A percentile compares a stretch with the other conserved stretches of the same genome.
These are phyloP conservation scores for Sisor rabdophorus DNA, from an alignment of 2,113 vertebrate species.

Conservation along the genomic window DNA sequence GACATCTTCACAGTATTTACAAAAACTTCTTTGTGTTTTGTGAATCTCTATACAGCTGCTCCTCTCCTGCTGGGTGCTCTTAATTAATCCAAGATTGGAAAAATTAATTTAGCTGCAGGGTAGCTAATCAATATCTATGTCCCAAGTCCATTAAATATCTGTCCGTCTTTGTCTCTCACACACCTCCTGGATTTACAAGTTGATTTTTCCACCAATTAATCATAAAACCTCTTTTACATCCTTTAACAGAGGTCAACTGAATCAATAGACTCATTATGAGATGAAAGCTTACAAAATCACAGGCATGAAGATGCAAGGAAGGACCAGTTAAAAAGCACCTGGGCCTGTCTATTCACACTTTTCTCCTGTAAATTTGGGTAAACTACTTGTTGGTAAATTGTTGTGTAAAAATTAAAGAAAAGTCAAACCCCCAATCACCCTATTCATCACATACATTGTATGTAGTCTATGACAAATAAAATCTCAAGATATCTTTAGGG, in stretches of 20 bases:
- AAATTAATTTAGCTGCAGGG: constrained; percentile 71
- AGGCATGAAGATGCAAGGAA: constrained; percentile 11
- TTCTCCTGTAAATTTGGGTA: not conserved
- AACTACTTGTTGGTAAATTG: not conserved
- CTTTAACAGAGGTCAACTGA: constrained; percentile 46
- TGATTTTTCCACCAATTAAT: constrained; percentile 70
- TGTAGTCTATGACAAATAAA: not conserved
- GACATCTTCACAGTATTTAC: constrained; percentile 38
- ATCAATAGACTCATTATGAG: constrained; percentile 48
- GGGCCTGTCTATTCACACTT: not conserved
- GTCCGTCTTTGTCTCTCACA: constrained; percentile 26
- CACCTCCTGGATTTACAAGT: constrained; percentile 56
- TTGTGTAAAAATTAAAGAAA: not conserved
- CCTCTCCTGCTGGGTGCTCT: constrained; percentile 67
- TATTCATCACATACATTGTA: not conserved
- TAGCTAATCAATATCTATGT: constrained; percentile 71
- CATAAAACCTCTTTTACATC: constrained; percentile 59
- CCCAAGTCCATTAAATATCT: constrained; percentile 68
- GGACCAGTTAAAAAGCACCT: not conserved
- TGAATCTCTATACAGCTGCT: constrained; percentile 54
- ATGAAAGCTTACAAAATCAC: constrained; percentile 8
- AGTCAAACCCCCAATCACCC: not conserved
- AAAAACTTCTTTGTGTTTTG: constrained; percentile 20
- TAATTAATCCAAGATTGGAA: constrained; percentile 77
- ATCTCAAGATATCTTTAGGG: no score